These are phyloP conservation scores for Sus cebifrons DNA, from an alignment of 2,797 vertebrate species.

Conservation along the genomic window DNA sequence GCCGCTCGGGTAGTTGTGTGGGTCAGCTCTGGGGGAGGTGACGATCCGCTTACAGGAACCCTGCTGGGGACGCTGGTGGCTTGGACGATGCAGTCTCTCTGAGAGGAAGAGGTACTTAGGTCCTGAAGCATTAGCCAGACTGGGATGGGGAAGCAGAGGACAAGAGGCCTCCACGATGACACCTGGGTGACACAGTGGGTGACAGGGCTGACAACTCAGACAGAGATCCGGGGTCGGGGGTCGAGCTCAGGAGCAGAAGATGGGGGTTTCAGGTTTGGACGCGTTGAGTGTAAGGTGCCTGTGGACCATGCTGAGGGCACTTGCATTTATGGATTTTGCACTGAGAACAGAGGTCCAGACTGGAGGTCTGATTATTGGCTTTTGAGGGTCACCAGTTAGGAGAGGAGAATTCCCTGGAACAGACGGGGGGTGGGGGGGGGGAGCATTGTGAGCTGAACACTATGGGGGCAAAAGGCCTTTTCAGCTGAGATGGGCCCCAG, in stretches of 20 bases:
- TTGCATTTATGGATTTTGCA: neutral
- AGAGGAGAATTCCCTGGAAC: neutral
- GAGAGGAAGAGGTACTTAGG: neutral
- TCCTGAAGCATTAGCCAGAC: neutral
- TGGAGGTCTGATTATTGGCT: neutral
- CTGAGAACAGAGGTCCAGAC: neutral
- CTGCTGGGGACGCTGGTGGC: neutral
- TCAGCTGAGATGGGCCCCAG: neutral
- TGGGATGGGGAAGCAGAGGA: neutral
- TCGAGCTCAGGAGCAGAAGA: neutral
- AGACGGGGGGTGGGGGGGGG: no score
- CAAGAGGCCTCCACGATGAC: neutral
- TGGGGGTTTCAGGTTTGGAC: neutral
- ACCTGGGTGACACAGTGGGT: neutral
- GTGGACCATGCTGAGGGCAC: neutral
- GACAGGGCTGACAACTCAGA: neutral
- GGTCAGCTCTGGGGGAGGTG: neutral
- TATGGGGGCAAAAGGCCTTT: no score
- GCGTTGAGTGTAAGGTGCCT: neutral
- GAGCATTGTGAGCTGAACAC: neutral
- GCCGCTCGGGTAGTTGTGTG: fast-evolving
- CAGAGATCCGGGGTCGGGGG: neutral
- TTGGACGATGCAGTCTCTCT: neutral
- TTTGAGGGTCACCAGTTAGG: neutral
- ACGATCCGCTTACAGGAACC: neutral